Evolutionary conservation across 2,888 invertebrate genomes (phyloP), one percentile per base, ranked within the genome.

Genomic region (Epistrophella euchroma): DNA sequence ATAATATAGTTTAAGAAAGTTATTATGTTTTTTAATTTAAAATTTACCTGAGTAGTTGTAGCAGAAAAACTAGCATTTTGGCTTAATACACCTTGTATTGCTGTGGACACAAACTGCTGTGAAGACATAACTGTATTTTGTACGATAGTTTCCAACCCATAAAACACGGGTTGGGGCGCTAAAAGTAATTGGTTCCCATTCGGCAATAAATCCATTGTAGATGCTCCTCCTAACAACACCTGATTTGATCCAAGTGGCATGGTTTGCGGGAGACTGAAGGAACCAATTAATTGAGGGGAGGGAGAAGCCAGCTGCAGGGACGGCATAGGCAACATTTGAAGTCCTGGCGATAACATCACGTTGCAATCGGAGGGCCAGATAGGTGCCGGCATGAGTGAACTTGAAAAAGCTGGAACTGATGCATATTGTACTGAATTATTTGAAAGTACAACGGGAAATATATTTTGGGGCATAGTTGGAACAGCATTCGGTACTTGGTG

Each of bases 41-140:
- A 19, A 72, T 50, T 72, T 40, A 92, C 92, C 77, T 92, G 92
- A 0, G 97, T 97, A 1, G 96, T 96, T 2, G 97, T 97, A 19
- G 97, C 96, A 19, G 96, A 96, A 90, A 96, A 97, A 90, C 97
- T 97, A 89, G 97, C 96, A 89, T 96, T 96, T 89, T 96, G 96
- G 73, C 96, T 96, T 37, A 97, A 93, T 3, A 97, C 95, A 56
- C 97, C 96, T 84, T 96, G 96, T 93, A 97, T 95, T 6, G 96
- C 95, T 2, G 96, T 96, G 4, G 97, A 96, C 17, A 97, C 95
- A 90, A 97, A 96, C 90, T 97, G 97, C 90, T 96, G 96, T 25
- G 97, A 97, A n/a, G 96, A 96, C 97, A 97, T 97, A 0, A 97
- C 96, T 5, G 97, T 97, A 90, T 97, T 97, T 91, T 97, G 97